Percentiles rank a stretch among this genome's conserved stretches.
phyloP scores from a whole-genome alignment of 2,888 invertebrate genomes.

The Andricus quercusramuli region DNA sequence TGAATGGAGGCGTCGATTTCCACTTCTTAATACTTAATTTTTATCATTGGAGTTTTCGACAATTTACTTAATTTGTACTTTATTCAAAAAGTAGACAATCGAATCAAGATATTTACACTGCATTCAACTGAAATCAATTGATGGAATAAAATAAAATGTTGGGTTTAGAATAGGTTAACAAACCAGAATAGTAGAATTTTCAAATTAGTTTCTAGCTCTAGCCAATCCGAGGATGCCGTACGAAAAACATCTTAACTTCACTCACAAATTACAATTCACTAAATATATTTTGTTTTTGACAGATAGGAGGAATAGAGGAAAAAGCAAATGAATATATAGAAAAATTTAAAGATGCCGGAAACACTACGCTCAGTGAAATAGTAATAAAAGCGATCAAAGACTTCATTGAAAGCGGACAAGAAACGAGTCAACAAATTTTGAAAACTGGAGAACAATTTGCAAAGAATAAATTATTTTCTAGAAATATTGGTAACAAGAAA shows the following conservation, averaged over 20 bases:
- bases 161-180: not conserved
- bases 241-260: not conserved
- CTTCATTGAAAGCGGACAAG: not conserved
- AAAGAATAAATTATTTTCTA: not conserved
- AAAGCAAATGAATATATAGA: not conserved
- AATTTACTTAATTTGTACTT: not conserved
- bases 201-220: not conserved
- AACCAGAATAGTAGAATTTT: not conserved
- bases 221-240: not conserved
- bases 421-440: slow-evolving; percentile 12
- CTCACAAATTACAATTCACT: not conserved
- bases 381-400: slow-evolving; percentile 16
- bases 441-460: not conserved
- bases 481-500: not conserved
- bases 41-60: not conserved
- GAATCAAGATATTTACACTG: too few relatives aligned
- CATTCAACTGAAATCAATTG: too few relatives aligned
- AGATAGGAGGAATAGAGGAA: not conserved
- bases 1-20: too few relatives aligned
- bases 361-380: not conserved
- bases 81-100: not conserved
- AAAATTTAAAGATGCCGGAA: not conserved
- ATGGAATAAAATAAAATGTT: not conserved
- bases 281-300: not conserved
- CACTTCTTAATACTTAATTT: not conserved